A percentile compares a stretch with the other conserved stretches of the same genome.
phyloP scores from a whole-genome alignment of 1,140 invertebrate species.

The Eumeta japonica region DNA sequence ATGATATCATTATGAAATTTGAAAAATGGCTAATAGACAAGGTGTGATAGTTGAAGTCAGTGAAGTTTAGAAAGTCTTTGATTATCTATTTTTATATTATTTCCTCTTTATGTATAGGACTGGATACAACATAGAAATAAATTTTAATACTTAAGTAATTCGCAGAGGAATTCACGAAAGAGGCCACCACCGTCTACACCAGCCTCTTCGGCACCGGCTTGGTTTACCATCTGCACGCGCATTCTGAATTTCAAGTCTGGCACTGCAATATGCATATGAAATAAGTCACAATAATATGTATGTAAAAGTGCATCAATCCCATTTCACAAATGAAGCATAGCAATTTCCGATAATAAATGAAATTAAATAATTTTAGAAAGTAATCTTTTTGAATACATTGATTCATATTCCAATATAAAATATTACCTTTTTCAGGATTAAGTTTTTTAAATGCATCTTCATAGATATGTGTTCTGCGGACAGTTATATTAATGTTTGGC shows the following conservation, averaged over 20 bases:
- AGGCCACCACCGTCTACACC: constrained; percentile 96
- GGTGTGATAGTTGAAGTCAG: no score
- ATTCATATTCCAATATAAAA: neutral
- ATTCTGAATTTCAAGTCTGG: constrained; percentile 83
- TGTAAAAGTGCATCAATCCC: constrained; percentile 10
- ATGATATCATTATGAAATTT: no score
- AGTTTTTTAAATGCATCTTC: constrained; percentile 97
- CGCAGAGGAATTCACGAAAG: constrained; percentile 88
- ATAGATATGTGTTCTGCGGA: constrained; percentile 90
- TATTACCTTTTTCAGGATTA: constrained; percentile 80
- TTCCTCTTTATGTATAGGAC: no score
- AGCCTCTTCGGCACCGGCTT: constrained; percentile 87
- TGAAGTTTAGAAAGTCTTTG: no score
- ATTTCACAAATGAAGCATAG: neutral
- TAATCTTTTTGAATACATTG: no score
- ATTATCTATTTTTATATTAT: no score
- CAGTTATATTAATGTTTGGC: constrained; percentile 74
- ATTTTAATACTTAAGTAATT: constrained; percentile 81
- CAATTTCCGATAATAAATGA: neutral
- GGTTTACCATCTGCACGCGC: constrained; percentile 86
- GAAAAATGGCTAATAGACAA: no score
- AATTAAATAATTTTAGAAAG: no score
- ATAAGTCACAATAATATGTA: no score
- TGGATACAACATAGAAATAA: no score
- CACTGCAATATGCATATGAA: no score